These are phyloP conservation scores for Sandelia bainsii DNA, from an alignment of 2,797 vertebrate genomes.

Conservation along the genomic window DNA sequence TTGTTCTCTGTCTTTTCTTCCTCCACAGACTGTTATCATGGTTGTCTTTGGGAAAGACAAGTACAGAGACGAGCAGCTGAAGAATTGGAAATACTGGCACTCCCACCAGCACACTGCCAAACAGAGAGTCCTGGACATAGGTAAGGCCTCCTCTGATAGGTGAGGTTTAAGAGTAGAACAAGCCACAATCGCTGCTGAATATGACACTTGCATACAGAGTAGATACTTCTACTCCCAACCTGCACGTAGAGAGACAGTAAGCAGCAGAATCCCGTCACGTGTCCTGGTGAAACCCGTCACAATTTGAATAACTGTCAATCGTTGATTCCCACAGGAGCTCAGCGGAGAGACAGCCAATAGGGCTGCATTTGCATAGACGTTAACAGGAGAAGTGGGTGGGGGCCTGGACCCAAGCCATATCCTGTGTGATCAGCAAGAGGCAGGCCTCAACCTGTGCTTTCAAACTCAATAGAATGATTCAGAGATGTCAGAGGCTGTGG, in stretches of 20 bases:
- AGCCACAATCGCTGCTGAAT: not conserved
- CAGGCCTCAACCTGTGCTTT: conserved; percentile 70
- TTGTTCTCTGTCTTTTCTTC: not conserved
- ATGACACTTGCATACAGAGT: not conserved
- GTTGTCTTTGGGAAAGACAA: conserved; percentile 98
- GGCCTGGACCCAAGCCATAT: conserved; percentile 76
- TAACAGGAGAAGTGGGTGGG: conserved; percentile 64
- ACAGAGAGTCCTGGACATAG: conserved; percentile 97
- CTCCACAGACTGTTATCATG: conserved; percentile 93
- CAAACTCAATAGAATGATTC: conserved; percentile 59
- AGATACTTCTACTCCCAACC: not conserved
- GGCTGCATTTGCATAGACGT: conserved; percentile 75
- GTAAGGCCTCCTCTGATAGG: conserved; percentile 78
- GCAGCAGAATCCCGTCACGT: conserved; percentile 35
- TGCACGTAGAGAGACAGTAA: conserved; percentile 8
- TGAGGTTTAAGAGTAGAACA: not conserved
- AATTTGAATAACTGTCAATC: conserved; percentile 83
- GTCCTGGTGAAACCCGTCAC: conserved; percentile 59
- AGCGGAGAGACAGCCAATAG: conserved; percentile 42
- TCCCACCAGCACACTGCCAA: conserved; percentile 97
- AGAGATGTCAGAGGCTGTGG: conserved; percentile 23
- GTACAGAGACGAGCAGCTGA: conserved; percentile 95
- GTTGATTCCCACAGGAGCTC: conserved; percentile 68
- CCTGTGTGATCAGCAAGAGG: conserved; percentile 61
- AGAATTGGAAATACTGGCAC: conserved; percentile 99